Percentiles rank a stretch among this genome's conserved stretches.
Conservation (phyloP, 2,797 vertebrate species). For the Hozukius guyotensis region DNA sequence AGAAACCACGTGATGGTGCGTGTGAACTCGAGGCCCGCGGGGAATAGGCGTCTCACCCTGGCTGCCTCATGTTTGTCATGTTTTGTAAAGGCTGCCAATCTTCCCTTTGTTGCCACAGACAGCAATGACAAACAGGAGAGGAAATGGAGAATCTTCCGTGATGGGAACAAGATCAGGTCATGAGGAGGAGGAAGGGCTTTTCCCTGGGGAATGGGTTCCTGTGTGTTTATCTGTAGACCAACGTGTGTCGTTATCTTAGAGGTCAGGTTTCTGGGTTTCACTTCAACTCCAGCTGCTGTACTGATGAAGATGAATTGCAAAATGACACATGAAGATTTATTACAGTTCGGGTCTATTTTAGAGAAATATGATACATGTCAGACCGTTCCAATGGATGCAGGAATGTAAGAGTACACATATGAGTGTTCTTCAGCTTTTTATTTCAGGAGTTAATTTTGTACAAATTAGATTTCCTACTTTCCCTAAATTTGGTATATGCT, state of each 20-base stretch:
- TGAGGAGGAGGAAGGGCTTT: slow-evolving; percentile 41
- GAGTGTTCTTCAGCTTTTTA: neutral
- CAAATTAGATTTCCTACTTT: neutral
- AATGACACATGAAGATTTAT: neutral
- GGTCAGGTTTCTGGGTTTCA: slow-evolving; percentile 36
- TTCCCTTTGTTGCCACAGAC: slow-evolving; percentile 69
- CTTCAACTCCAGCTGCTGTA: slow-evolving; percentile 3
- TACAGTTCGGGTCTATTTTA: neutral
- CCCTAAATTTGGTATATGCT: neutral
- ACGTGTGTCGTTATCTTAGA: slow-evolving; percentile 29
- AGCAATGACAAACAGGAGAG: slow-evolving; percentile 61
- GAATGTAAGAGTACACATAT: neutral
- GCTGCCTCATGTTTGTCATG: slow-evolving; percentile 63
- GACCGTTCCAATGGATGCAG: neutral
- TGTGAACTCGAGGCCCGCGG: slow-evolving; percentile 63
- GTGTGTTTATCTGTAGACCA: slow-evolving; percentile 13
- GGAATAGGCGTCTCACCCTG: slow-evolving; percentile 60
- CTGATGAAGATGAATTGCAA: slow-evolving; percentile 19
- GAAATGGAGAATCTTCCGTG: slow-evolving; percentile 64
- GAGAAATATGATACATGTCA: neutral
- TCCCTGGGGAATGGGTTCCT: slow-evolving; percentile 49
- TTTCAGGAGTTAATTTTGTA: neutral
- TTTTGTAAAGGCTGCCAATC: slow-evolving; percentile 74
- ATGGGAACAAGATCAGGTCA: slow-evolving; percentile 64
- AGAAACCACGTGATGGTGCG: slow-evolving; percentile 53